These are phyloP conservation scores for Diorhabda sublineata DNA, from an alignment of 1,140 invertebrate genomes.

Conservation along the genomic window DNA sequence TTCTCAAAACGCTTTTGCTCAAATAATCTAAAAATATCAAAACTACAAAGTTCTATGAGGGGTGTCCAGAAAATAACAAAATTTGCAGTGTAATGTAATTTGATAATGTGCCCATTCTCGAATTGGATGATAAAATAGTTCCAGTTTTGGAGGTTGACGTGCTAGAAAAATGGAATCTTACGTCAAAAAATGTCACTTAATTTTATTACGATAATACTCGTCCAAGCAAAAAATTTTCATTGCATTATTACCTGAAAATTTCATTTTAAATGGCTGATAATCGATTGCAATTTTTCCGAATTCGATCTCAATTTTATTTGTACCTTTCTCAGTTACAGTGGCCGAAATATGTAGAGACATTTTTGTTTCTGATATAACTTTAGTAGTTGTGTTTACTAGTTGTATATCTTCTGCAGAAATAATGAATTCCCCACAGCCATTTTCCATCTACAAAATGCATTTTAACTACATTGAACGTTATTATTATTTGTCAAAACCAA, in stretches of 20 bases:
- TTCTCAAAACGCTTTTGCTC: no score
- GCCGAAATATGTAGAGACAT: slow-evolving; percentile 46
- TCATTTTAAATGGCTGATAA: slow-evolving; percentile 6
- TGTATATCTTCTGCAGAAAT: slow-evolving; percentile 47
- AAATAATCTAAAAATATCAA: no score
- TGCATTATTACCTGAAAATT: not conserved
- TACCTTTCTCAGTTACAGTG: slow-evolving; percentile 58
- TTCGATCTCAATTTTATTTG: slow-evolving; percentile 52
- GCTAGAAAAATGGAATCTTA: no score
- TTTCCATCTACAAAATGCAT: slow-evolving; percentile 26
- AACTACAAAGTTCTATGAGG: no score
- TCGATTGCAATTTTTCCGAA: slow-evolving; percentile 46
- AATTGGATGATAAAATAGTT: no score
- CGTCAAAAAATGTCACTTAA: no score
- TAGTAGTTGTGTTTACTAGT: slow-evolving; percentile 30
- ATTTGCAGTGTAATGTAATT: no score
- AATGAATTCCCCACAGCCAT: slow-evolving; percentile 52
- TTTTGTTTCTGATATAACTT: slow-evolving; percentile 21
- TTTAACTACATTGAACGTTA: not conserved
- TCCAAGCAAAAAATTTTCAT: no score
- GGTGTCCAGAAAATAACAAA: no score
- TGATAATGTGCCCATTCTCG: no score
- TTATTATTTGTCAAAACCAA: not conserved
- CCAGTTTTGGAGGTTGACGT: no score
- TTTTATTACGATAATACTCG: no score